Evolutionary conservation across 2,113 vertebrate species (phyloP).

Genomic region (Eurypyga helias): DNA sequence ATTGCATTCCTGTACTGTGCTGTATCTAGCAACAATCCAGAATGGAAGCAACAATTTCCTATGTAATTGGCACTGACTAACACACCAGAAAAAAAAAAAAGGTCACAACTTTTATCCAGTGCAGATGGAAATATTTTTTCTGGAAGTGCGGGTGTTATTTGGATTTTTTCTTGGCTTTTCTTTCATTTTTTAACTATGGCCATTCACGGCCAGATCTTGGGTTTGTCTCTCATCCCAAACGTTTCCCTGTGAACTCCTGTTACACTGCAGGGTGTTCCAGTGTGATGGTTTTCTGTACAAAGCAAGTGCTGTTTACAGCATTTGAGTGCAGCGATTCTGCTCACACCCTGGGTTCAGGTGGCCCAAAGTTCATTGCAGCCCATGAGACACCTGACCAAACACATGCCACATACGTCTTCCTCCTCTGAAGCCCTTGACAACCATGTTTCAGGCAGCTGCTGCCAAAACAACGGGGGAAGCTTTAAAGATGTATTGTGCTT

Average conservation of each 20-base stretch:
- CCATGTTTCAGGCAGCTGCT: not conserved
- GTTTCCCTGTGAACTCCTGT: not conserved
- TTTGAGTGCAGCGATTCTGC: fast-evolving
- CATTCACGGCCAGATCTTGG: not conserved
- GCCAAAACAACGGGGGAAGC: not conserved
- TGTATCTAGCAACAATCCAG: not conserved
- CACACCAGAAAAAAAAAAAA: not conserved
- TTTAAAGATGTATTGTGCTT: slow-evolving; percentile 44
- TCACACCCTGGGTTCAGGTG: not conserved
- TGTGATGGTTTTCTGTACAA: not conserved
- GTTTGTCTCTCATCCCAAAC: not conserved
- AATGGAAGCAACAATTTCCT: not conserved
- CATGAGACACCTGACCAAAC: slow-evolving; percentile 1
- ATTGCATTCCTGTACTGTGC: not conserved
- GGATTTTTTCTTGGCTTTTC: not conserved
- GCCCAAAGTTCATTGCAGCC: not conserved
- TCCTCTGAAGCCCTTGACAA: not conserved
- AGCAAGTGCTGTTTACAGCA: not conserved
- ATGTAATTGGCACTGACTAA: not conserved
- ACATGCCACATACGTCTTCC: not conserved
- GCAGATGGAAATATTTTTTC: not conserved
- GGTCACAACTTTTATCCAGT: not conserved
- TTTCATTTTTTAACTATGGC: not conserved
- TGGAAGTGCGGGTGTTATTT: not conserved
- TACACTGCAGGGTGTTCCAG: not conserved